Base-by-base conservation (phyloP, 2,797 vertebrate genomes). In the Apogon talboti region DNA sequence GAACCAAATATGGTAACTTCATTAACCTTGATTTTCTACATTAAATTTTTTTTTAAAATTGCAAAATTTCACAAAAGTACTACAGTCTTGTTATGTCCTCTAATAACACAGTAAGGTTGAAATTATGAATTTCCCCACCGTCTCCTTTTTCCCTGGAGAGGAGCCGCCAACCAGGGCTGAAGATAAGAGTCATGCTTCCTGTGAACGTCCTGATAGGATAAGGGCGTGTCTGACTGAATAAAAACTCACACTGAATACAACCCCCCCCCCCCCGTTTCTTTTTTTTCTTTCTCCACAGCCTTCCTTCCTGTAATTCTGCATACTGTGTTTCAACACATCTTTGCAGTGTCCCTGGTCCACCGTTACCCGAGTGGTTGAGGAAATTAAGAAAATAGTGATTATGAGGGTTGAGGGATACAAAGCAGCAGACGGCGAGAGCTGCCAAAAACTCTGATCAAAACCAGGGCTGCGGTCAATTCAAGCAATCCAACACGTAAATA, bases 401-500 rank as follows among this genome's bases (percentile, higher is more conserved):
- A 46, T 45, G 51, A 76, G 54, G 47, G 71, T 47, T 59, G 59
- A 76, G 51, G 48, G 74, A 81, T 58, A 55, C 53, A 47, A 53
- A 66, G 69, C 78, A 82, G 67, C 56, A 33, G 42, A 18, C 57
- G 49, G 45, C 21, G 11, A 55, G 1, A 61, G 71, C 46, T 76
- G 79, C 62, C 68, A 76, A 57, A 66, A 45, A 16, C 9, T 63
- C 38, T 66, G 75, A 84, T 83, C 50, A 30, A 71, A 84, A 82
- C 55, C 78, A 77, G 79, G 48, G 16, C 58, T 78, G 75, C 15
- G 46, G 72, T 73, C 67, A 66, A 41, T 61, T 61, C 52, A 19
- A 56, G 63, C 35, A 30, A 14, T 47, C 71, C 30, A 43, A 19
- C 48, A 48, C 76, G 58, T 58, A 83, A 69, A 78, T 53, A 74